Conservation (phyloP, 2,113 vertebrate species). For the Neogobius melanostomus region DNA sequence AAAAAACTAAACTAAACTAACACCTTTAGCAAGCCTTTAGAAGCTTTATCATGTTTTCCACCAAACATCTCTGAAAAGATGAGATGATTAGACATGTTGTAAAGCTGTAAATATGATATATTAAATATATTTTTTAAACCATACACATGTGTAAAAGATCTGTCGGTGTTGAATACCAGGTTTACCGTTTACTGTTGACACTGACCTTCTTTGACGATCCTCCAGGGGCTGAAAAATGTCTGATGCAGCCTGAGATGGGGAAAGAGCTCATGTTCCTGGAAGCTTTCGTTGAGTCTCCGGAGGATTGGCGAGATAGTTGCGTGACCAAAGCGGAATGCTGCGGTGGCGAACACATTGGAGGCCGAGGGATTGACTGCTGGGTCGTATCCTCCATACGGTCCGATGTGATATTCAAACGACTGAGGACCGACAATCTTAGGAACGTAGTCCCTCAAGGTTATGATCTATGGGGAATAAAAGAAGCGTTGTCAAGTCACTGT, state of each 20-base stretch:
- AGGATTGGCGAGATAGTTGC: slow-evolving; percentile 81
- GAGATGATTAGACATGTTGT: neutral
- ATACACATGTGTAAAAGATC: neutral
- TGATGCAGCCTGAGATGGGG: slow-evolving; percentile 79
- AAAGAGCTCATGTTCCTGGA: slow-evolving; percentile 78
- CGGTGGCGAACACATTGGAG: slow-evolving; percentile 91
- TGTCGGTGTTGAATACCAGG: neutral
- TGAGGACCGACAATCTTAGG: slow-evolving; percentile 87
- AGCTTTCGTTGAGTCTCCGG: slow-evolving; percentile 79
- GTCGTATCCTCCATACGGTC: slow-evolving; percentile 84
- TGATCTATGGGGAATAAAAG: slow-evolving; percentile 75
- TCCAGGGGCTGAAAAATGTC: slow-evolving; percentile 92
- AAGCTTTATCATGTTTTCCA: neutral
- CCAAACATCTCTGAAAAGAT: neutral
- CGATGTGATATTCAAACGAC: slow-evolving; percentile 81
- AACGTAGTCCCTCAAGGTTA: slow-evolving; percentile 90
- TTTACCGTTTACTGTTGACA: slow-evolving; percentile 2
- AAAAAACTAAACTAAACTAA: too few relatives aligned
- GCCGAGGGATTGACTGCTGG: slow-evolving; percentile 80
- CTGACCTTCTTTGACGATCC: slow-evolving; percentile 89
- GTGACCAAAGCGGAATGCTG: slow-evolving; percentile 96
- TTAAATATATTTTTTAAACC: neutral
- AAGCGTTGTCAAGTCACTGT: neutral
- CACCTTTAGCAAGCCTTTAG: neutral
- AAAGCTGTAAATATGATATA: neutral